A percentile compares a stretch with the other conserved stretches of the same genome.
These are phyloP conservation scores for Lagorchestes hirsutus DNA, from an alignment of 2,797 vertebrate species.

Conservation along the genomic window DNA sequence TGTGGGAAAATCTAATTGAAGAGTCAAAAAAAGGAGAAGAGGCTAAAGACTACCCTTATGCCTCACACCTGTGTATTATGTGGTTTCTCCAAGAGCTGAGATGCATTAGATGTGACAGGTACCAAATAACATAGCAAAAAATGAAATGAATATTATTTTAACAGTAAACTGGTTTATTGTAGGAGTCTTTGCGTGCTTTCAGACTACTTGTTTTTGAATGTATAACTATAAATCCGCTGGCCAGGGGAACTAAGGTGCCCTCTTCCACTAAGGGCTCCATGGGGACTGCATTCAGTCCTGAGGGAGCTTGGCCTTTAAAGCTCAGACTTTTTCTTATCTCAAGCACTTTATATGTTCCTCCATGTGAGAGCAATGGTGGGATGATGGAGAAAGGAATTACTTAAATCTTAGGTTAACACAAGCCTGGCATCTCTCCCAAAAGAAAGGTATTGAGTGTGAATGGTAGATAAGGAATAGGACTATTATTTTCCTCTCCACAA, in stretches of 20 bases:
- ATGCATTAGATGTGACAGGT: neutral
- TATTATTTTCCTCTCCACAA: neutral
- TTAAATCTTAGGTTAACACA: neutral
- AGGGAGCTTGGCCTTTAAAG: neutral
- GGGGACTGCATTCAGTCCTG: neutral
- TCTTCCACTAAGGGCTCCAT: neutral
- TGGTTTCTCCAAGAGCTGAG: neutral
- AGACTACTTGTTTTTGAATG: neutral
- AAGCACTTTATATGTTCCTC: neutral
- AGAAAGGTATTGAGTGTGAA: neutral
- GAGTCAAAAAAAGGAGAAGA: neutral
- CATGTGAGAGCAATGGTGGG: neutral
- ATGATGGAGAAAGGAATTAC: neutral
- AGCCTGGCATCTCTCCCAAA: neutral
- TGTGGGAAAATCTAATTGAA: neutral
- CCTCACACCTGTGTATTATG: neutral
- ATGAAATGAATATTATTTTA: neutral
- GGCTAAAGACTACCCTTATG: neutral
- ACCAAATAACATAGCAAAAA: neutral
- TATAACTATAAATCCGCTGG: neutral
- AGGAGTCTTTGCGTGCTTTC: neutral
- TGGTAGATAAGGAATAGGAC: neutral
- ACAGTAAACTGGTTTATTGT: neutral
- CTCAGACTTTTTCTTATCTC: neutral
- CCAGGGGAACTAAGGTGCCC: neutral